phyloP scores from a whole-genome alignment of 2,888 invertebrate genomes.

The Monopis laevigella region DNA sequence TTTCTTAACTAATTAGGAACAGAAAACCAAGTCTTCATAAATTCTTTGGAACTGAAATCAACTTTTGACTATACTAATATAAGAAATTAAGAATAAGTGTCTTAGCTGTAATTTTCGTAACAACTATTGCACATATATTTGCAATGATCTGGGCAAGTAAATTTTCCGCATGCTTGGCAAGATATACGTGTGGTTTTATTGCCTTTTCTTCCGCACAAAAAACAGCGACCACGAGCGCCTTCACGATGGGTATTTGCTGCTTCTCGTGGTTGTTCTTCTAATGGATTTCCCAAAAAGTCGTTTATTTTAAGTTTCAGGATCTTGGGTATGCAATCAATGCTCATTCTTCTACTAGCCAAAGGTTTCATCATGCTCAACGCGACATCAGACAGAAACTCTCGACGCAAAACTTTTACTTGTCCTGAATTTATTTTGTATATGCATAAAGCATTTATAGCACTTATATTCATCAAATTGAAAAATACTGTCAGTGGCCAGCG shows the following conservation, averaged over 20 bases:
- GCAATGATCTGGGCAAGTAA: not conserved
- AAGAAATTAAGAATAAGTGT: too few relatives aligned
- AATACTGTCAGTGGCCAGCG: slow-evolving; percentile 20
- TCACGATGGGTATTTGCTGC: too few relatives aligned
- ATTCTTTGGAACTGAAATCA: too few relatives aligned
- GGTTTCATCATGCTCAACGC: slow-evolving; percentile 19
- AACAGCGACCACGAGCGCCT: too few relatives aligned
- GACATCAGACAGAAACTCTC: slow-evolving; percentile 18
- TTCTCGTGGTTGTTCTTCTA: too few relatives aligned
- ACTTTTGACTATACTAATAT: too few relatives aligned
- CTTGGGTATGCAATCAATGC: slow-evolving; percentile 14
- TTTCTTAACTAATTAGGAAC: too few relatives aligned
- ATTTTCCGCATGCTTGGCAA: not conserved
- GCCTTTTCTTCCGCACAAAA: not conserved
- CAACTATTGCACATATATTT: too few relatives aligned
- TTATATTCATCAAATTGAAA: slow-evolving; percentile 18
- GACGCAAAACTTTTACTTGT: slow-evolving; percentile 17
- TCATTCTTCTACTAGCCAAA: slow-evolving; percentile 15
- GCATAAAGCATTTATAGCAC: slow-evolving; percentile 17
- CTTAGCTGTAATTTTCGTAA: too few relatives aligned
- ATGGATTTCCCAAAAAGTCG: too few relatives aligned
- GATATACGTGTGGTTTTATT: not conserved
- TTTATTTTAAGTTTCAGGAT: too few relatives aligned
- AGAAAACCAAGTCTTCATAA: too few relatives aligned
- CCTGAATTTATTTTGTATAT: slow-evolving; percentile 16